Evolutionary conservation across 2,888 invertebrate genomes (phyloP).

Genomic region (Agrochola macilenta): DNA sequence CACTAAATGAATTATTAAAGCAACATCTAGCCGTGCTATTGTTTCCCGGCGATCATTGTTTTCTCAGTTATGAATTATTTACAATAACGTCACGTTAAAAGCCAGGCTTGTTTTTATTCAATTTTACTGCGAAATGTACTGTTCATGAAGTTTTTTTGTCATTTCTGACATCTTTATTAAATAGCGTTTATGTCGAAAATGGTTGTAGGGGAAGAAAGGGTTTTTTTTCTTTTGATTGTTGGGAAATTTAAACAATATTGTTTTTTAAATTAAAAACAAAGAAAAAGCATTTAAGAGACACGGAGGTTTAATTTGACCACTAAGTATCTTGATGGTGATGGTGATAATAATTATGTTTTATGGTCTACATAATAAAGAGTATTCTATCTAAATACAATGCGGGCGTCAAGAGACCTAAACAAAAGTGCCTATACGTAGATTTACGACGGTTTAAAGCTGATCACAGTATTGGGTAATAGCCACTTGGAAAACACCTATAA

Average conservation of each 20-base stretch:
- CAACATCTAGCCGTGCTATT: constrained; percentile 34
- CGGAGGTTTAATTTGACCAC: neutral
- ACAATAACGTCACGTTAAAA: constrained; percentile 21
- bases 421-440: neutral
- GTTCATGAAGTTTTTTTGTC: constrained; percentile 15
- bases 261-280: neutral
- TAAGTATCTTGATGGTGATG: too few relatives aligned
- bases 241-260: neutral
- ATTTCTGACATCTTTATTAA: constrained; percentile 14
- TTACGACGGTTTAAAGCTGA: neutral
- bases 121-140: constrained; percentile 25
- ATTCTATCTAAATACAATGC: neutral
- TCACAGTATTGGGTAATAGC: neutral
- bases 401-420: neutral
- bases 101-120: constrained; percentile 20
- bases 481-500: neutral
- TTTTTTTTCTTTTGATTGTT: neutral
- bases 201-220: neutral
- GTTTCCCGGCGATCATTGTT: constrained; percentile 44
- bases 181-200: neutral
- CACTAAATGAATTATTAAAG: constrained; percentile 37
- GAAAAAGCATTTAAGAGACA: neutral
- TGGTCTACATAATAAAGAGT: too few relatives aligned
- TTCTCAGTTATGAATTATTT: constrained; percentile 45
- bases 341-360: too few relatives aligned